Evolutionary conservation across 1,140 invertebrate genomes (phyloP), one percentile per base, ranked within the genome.

Genomic region (Eurosta solidaginis): DNA sequence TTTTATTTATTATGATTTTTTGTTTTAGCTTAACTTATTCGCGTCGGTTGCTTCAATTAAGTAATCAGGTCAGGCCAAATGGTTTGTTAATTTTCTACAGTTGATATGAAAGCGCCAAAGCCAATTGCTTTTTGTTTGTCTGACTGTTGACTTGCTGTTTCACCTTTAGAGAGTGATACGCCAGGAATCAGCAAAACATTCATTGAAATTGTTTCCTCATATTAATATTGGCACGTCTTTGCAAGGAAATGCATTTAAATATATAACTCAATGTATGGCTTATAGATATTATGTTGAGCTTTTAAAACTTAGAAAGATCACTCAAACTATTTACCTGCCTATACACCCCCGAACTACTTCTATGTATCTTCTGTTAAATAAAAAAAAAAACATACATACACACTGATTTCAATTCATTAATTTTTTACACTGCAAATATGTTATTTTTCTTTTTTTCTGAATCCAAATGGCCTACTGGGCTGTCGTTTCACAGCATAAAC

Each of bases 21-120:
- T 40, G 59, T 40, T 20, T 29, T 68, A 33, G 4, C n/a, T 59
- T 59, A 5, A 3, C 22, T 76, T 33, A 17, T 63, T 77, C 33
- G 49, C 50, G 29, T 59, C 33, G 42, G 74, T 20, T 47, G 74
- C 33, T 78, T 78, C 45, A 78, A 74, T 74, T 78, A 74, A 74
- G 45, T 78, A 78, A 78, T 78, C 77, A 78, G 77, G 77, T 79
- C 78, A 47, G 77, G 77, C 74, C 50, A 80, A 68, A 78, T 76
- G 75, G 47, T 36, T 40, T 54, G 75, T 76, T 76, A 76, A 76
- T 76, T 76, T 54, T 68, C 59, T 20, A 40, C 33, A 68, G 59
- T 74, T 47, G 45, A 74, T 47, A 68, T 68, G 59, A 68, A 40
- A 68, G n/a, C 17, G 9, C 20, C 20, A n/a, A 1, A 52, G 20